phyloP scores from a whole-genome alignment of 2,797 vertebrate genomes.

The Phoebastria nigripes region DNA sequence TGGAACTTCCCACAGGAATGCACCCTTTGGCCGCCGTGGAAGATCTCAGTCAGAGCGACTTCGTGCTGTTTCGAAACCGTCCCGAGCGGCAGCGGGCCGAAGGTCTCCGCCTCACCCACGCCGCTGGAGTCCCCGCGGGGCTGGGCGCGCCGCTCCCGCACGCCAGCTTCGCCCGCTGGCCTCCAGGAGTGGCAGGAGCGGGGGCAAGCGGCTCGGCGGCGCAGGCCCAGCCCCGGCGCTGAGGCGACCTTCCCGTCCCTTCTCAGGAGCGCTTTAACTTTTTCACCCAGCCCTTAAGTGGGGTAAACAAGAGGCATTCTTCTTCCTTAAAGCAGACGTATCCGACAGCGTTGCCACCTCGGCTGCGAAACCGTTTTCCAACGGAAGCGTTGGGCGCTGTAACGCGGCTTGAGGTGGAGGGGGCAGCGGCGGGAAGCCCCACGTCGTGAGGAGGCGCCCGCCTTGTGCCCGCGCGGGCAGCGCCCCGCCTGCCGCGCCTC shows the following conservation, averaged over 20 bases:
- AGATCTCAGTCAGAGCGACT: rapidly evolving
- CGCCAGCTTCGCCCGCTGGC: rapidly evolving
- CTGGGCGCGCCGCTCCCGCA: background rate
- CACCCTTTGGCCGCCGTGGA: background rate
- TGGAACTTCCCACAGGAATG: background rate
- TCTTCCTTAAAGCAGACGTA: background rate
- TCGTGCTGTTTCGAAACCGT: background rate
- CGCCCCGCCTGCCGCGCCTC: too few relatives aligned
- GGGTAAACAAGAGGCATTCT: background rate
- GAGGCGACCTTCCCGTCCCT: too few relatives aligned
- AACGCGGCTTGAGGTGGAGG: rapidly evolving
- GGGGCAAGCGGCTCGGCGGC: background rate
- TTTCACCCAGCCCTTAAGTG: rapidly evolving
- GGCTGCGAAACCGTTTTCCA: background rate
- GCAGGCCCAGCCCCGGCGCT: background rate
- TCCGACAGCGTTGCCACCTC: too few relatives aligned
- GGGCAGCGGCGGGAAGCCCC: background rate
- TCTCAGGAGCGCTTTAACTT: background rate
- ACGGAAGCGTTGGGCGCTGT: rapidly evolving
- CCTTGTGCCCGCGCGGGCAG: background rate
- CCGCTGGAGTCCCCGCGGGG: background rate
- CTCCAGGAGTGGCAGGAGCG: background rate
- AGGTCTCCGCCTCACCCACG: background rate
- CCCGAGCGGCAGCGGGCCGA: background rate
- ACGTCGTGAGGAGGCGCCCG: background rate